Evolutionary conservation across 2,797 vertebrate species (phyloP).

Genomic region (Lophius americanus): DNA sequence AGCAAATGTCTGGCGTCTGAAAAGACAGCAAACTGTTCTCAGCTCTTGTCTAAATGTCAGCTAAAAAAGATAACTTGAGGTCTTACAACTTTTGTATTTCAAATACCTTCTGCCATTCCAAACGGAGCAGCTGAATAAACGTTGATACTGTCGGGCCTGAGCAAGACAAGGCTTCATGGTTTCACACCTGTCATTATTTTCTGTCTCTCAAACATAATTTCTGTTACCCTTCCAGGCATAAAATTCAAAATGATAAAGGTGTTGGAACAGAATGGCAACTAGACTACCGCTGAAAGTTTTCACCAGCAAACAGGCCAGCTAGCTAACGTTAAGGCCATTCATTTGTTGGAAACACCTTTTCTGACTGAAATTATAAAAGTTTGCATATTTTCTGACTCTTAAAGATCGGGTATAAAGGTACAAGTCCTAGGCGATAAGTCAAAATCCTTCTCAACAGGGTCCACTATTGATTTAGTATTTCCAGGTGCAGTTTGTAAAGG

Average conservation of each 20-base stretch:
- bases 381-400: not conserved
- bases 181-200: slow-evolving; percentile 5
- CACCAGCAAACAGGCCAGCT: not conserved
- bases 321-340: not conserved
- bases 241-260: no score
- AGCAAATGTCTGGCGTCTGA: slow-evolving; percentile 6
- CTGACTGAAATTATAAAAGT: not conserved
- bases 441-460: not conserved
- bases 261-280: no score
- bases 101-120: slow-evolving; percentile 30
- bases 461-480: no score
- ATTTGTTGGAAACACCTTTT: not conserved
- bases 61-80: slow-evolving; percentile 9
- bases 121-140: slow-evolving; percentile 45
- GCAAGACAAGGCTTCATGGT: slow-evolving; percentile 23
- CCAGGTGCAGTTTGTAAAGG: no score
- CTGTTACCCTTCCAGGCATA: no score
- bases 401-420: not conserved
- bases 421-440: not conserved
- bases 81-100: slow-evolving; percentile 34
- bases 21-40: slow-evolving; percentile 13
- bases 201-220: no score
- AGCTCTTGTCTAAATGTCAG: slow-evolving; percentile 21
- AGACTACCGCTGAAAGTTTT: not conserved
- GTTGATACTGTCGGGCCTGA: slow-evolving; percentile 15